Evolutionary conservation across 1,140 invertebrate species (phyloP).

Genomic region (Drosophila pallidifrons): DNA sequence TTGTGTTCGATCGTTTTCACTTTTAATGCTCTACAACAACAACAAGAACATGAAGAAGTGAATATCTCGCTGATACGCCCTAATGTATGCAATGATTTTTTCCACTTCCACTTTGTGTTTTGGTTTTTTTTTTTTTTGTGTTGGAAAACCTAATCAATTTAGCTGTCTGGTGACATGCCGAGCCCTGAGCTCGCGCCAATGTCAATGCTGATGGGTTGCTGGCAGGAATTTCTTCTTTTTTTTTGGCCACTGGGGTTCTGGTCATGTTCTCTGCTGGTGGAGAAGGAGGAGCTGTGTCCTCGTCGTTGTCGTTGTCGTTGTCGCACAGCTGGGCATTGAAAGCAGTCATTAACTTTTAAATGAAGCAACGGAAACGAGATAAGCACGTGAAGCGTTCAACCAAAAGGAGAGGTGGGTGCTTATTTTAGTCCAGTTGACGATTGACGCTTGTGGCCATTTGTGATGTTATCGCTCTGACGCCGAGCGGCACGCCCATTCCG

Average conservation of each 20-base stretch:
- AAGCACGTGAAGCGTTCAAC: constrained; percentile 73
- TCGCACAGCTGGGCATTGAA: constrained; percentile 62
- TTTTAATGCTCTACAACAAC: constrained; percentile 41
- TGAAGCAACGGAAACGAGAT: constrained; percentile 81
- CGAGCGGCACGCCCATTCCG: constrained; percentile 32
- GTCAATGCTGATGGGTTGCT: constrained; percentile 37
- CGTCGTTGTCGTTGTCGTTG: constrained; percentile 28
- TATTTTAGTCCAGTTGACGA: constrained; percentile 21
- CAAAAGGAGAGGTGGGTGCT: neutral
- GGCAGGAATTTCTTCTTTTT: neutral
- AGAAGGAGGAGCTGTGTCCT: neutral
- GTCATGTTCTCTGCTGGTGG: constrained; percentile 17
- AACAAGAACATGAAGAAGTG: neutral
- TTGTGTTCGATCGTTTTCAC: constrained; percentile 24
- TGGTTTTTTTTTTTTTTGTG: constrained; percentile 17
- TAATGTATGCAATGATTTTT: constrained; percentile 77
- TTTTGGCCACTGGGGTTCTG: neutral
- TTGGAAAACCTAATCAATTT: constrained; percentile 77
- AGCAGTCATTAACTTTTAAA: constrained; percentile 83
- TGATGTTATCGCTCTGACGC: constrained; percentile 57
- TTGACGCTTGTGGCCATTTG: constrained; percentile 48
- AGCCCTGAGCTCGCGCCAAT: constrained; percentile 28
- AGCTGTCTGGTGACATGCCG: constrained; percentile 70
- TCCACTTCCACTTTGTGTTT: constrained; percentile 6
- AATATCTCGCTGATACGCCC: constrained; percentile 24